Conservation (phyloP, 2,888 invertebrate species). For the Meteorus colon region DNA sequence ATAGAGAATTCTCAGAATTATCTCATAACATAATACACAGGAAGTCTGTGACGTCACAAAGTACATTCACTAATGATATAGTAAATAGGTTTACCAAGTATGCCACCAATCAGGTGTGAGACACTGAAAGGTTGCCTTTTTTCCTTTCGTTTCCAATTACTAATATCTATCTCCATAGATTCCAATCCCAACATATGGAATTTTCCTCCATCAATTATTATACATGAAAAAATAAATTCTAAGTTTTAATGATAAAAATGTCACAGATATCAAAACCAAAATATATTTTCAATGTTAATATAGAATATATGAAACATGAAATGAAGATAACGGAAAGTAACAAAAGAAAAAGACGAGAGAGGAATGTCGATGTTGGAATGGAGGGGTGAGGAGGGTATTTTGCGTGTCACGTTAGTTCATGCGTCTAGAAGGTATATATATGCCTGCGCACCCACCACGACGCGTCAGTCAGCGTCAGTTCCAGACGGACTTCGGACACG, state of each 20-base stretch:
- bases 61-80: neutral
- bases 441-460: slow-evolving; percentile 57
- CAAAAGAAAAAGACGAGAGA: too few relatives aligned
- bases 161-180: too few relatives aligned
- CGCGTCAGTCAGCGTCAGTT: slow-evolving; percentile 60
- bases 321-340: too few relatives aligned
- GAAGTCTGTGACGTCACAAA: neutral
- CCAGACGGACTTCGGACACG: slow-evolving; percentile 68
- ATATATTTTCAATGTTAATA: too few relatives aligned
- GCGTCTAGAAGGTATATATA: slow-evolving; percentile 59
- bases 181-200: too few relatives aligned
- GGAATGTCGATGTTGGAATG: neutral
- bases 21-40: neutral
- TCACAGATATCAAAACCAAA: too few relatives aligned
- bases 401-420: neutral
- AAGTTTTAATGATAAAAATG: too few relatives aligned
- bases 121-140: too few relatives aligned
- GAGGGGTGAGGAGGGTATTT: neutral
- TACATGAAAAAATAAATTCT: too few relatives aligned
- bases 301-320: too few relatives aligned
- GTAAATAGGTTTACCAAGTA: neutral
- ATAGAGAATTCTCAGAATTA: neutral
- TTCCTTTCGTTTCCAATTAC: too few relatives aligned
- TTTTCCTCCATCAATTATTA: too few relatives aligned
- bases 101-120: neutral